phyloP scores from a whole-genome alignment of 2,888 invertebrate species.

The Campopleginae sp. region DNA sequence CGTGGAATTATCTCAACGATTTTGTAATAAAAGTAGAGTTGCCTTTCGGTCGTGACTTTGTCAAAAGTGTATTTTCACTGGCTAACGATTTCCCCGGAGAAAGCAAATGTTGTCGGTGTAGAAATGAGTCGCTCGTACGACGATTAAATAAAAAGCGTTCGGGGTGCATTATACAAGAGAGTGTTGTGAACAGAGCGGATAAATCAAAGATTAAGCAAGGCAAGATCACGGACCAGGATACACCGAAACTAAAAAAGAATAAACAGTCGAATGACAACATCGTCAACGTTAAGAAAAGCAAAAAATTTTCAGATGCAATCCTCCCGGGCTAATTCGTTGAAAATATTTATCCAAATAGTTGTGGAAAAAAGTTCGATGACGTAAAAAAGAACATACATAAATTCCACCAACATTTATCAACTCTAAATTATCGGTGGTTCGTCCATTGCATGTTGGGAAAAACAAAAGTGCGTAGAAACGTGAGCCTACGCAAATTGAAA shows the following conservation, averaged over 20 bases:
- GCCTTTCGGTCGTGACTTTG: constrained; percentile 16
- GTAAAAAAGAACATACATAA: neutral
- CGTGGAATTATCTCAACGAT: neutral
- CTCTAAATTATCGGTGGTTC: neutral
- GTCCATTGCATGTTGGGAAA: neutral
- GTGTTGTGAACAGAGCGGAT: neutral
- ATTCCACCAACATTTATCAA: neutral
- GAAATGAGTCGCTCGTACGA: neutral
- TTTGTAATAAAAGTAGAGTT: constrained; percentile 6
- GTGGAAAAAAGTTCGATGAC: neutral
- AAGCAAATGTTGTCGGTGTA: constrained; percentile 8
- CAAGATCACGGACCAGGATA: constrained; percentile 3
- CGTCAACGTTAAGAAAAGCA: neutral
- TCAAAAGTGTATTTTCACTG: constrained; percentile 13
- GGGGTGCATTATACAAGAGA: neutral
- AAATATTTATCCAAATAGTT: neutral
- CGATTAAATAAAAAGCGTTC: neutral
- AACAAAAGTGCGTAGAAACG: neutral
- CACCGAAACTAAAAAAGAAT: neutral
- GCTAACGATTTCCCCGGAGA: constrained; percentile 37
- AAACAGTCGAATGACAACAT: neutral
- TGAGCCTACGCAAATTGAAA: neutral
- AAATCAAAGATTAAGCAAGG: constrained; percentile 4
- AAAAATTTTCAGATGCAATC: neutral
- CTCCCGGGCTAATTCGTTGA: neutral